phyloP scores from a whole-genome alignment of 2,888 invertebrate species.

The Apamea crenata region DNA sequence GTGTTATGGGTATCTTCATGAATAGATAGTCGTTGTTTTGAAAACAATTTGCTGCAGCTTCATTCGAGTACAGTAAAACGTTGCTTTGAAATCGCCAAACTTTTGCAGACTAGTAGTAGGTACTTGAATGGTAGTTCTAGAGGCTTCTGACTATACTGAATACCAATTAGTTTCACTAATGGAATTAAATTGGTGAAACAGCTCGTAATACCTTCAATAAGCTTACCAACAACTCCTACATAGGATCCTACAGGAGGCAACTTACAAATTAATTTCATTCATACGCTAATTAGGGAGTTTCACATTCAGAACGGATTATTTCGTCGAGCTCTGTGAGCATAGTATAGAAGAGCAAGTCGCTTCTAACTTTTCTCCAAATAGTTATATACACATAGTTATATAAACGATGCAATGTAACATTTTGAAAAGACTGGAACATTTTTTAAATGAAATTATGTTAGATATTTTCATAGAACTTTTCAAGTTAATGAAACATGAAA shows the following conservation, averaged over 20 bases:
- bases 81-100: neutral
- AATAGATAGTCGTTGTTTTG: neutral
- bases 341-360: conserved; percentile 2
- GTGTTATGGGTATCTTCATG: too few relatives aligned
- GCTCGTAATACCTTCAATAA: neutral
- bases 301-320: neutral
- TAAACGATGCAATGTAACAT: neutral
- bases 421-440: neutral
- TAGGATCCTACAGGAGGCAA: neutral
- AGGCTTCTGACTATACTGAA: neutral
- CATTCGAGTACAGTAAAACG: neutral
- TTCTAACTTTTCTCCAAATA: neutral
- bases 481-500: neutral
- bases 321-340: neutral
- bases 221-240: neutral
- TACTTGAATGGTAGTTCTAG: neutral
- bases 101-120: neutral
- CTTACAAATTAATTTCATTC: conserved; percentile 10
- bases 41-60: neutral
- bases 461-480: neutral
- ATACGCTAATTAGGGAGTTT: conserved; percentile 3
- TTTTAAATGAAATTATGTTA: neutral
- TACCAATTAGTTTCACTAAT: neutral
- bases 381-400: too few relatives aligned
- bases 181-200: neutral